Conservation (phyloP, 2,888 invertebrate genomes). For the Lathronympha strigana region DNA sequence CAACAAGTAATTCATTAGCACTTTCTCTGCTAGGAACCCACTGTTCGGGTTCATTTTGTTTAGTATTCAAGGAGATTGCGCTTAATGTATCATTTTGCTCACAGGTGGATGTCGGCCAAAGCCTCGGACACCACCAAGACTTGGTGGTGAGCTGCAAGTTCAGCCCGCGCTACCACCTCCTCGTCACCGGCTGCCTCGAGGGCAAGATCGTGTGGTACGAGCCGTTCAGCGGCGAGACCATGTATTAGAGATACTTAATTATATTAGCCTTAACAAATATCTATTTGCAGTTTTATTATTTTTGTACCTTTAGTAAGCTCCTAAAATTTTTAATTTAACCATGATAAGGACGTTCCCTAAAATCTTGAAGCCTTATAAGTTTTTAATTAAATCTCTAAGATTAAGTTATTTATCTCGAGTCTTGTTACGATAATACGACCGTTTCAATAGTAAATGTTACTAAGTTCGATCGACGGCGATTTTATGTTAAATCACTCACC, state of each 20-base stretch:
- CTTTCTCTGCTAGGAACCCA: too few species aligned
- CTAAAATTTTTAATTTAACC: background rate
- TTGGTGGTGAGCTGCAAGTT: conserved; percentile 96
- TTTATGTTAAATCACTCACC: too few species aligned
- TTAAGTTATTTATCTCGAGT: too few species aligned
- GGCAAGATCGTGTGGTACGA: conserved; percentile 96
- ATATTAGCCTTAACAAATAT: conserved; percentile 28
- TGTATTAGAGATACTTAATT: conserved; percentile 58
- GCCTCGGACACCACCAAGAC: conserved; percentile 89
- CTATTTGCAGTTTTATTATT: background rate
- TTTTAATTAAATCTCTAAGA: too few species aligned
- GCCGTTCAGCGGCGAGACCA: conserved; percentile 83
- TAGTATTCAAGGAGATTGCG: background rate
- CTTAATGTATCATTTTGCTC: background rate
- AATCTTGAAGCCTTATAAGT: too few species aligned
- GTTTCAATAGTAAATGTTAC: too few species aligned
- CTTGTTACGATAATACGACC: too few species aligned
- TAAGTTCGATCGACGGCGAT: too few species aligned
- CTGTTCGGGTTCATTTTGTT: too few species aligned
- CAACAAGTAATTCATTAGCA: too few species aligned
- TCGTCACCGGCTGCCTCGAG: conserved; percentile 95
- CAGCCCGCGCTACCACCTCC: conserved; percentile 92
- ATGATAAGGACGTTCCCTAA: too few species aligned
- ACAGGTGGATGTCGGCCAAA: conserved; percentile 85
- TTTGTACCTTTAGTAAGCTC: background rate